Conservation (phyloP, 2,113 vertebrate species). For the Corvus moneduloides region DNA sequence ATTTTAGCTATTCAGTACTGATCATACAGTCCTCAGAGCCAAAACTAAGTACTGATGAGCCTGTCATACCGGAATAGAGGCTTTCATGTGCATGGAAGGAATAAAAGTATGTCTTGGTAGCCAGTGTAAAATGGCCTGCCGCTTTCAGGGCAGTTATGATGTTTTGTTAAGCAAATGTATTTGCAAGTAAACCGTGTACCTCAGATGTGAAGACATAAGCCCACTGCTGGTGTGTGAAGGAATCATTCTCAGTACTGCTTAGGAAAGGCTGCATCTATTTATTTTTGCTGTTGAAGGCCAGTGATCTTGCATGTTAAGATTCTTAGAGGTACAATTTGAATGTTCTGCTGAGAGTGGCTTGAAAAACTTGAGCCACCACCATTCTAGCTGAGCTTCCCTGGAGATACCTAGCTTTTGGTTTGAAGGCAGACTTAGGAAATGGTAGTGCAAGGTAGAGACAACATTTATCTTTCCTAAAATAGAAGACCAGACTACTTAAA, state of each 20-base stretch:
- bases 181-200: background rate
- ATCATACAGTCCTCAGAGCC: background rate
- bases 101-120: background rate
- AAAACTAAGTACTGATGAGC: background rate
- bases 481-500: background rate
- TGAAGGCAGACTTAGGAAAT: background rate
- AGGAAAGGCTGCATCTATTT: background rate
- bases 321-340: rapidly evolving
- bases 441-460: background rate
- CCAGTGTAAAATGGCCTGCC: background rate
- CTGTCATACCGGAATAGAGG: background rate
- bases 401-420: background rate
- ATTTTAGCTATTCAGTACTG: background rate
- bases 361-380: background rate
- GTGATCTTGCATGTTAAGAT: background rate
- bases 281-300: background rate
- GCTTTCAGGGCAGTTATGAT: background rate
- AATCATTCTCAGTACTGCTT: background rate
- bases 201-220: background rate
- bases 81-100: background rate
- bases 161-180: background rate
- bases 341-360: background rate
- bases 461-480: background rate
- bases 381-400: background rate
- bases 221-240: background rate